Percentiles rank a stretch among this genome's conserved stretches.
These are phyloP conservation scores for Calephelis perditalis DNA, from an alignment of 2,888 invertebrate species.

Conservation along the genomic window DNA sequence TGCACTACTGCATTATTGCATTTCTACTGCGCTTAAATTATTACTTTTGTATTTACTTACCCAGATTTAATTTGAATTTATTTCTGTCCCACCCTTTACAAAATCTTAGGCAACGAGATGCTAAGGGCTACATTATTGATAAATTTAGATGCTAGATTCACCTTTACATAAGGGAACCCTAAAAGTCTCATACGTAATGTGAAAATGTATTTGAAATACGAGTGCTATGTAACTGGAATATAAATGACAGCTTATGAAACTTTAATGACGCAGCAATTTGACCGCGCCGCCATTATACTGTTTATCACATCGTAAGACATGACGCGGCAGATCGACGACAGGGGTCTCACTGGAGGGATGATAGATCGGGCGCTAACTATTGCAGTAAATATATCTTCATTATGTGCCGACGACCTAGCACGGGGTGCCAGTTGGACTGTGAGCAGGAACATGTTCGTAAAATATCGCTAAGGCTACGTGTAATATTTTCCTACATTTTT, in stretches of 20 bases:
- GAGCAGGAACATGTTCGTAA: background rate
- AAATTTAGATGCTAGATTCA: too few species aligned
- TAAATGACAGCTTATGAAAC: slow-evolving; percentile 11
- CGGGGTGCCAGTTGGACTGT: background rate
- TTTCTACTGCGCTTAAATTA: too few species aligned
- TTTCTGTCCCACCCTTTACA: too few species aligned
- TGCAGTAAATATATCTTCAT: slow-evolving; percentile 1
- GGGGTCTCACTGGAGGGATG: background rate
- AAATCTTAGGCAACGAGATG: too few species aligned
- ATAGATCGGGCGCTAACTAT: slow-evolving; percentile 1
- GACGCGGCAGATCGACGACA: background rate
- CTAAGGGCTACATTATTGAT: too few species aligned
- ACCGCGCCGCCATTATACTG: background rate
- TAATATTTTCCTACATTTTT: too few species aligned
- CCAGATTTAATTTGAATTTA: too few species aligned
- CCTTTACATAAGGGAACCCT: background rate
- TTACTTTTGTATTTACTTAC: too few species aligned
- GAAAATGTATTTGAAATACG: background rate
- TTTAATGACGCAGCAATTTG: slow-evolving; percentile 10
- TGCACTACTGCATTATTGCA: too few species aligned
- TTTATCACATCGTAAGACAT: slow-evolving; percentile 12
- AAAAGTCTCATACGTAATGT: slow-evolving; percentile 1
- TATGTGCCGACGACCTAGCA: background rate
- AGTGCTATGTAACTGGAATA: slow-evolving; percentile 7
- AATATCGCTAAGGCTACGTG: too few species aligned